Base-by-base conservation (phyloP, 2,113 vertebrate genomes). In the Ariopsis seemanni region DNA sequence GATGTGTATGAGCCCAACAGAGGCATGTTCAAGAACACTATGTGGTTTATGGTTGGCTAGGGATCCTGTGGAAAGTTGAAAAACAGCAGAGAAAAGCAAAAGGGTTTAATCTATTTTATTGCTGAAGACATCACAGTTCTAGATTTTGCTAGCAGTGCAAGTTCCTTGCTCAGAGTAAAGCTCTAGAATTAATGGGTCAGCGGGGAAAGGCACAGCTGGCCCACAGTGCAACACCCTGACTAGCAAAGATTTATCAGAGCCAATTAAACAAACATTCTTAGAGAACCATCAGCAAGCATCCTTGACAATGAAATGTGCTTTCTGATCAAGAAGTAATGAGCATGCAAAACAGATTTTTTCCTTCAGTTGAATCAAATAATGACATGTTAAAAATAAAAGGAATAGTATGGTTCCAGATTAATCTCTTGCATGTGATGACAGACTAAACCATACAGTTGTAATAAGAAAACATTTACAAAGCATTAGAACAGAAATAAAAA, bases 141-240 rank as follows among this genome's bases (percentile, higher is more conserved):
- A 75, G 83, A 86, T 92, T 88, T 86, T 92, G 90, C 88, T 92
- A 88, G 85, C 89, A 86, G 75, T 86, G 93, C 89, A 89, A 90
- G 82, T 71, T 87, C 82, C 85, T 87, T 57, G 88, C 85, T 90
- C 79, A 90, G 90, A 89, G 87, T 86, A 65, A 87, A 89, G 55
- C 48, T 53, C 69, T 57, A 87, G 82, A 81, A 83, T 90, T 93
- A 95, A 95, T 94, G 93, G 94, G 94, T 90, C 92, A 93, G 91
- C 34, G 82, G 89, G 89, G 94, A 93, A 78, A 25, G 74, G 69
- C 88, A 88, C 86, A 92, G 91, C 93, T 92, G 91, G 86, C 89
- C 91, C 93, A 89, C 89, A 91, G 89, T 85, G 87, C 87, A 92
- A 91, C 91, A 91, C 91, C 84, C 88, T 88, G 89, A 90, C 92